Conservation (phyloP, 2,797 vertebrate genomes). For the Chelonia mydas region DNA sequence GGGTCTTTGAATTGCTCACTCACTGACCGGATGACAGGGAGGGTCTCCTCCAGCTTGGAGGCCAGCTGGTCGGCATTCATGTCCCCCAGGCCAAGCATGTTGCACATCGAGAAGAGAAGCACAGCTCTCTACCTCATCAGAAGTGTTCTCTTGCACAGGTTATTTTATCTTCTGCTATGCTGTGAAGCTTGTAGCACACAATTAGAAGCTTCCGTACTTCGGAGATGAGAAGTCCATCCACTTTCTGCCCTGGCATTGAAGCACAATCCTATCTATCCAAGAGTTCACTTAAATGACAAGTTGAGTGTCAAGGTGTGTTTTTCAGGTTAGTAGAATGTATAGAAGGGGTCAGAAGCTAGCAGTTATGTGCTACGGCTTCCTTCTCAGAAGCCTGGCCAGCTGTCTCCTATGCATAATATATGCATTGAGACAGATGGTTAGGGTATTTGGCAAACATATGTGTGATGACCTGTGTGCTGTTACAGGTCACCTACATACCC, state of each 20-base stretch:
- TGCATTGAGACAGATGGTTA: slow-evolving; percentile 67
- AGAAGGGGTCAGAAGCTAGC: slow-evolving; percentile 38
- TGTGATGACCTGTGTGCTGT: slow-evolving; percentile 44
- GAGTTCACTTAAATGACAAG: slow-evolving; percentile 39
- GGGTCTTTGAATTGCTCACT: slow-evolving; percentile 98
- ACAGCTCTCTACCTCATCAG: not conserved
- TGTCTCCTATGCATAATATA: slow-evolving; percentile 55
- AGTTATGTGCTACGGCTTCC: not conserved
- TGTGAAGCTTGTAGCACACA: accelerated
- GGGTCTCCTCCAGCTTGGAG: slow-evolving; percentile 94
- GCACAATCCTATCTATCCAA: slow-evolving; percentile 10
- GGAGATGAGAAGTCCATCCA: not conserved
- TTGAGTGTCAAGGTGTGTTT: slow-evolving; percentile 53
- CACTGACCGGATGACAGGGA: slow-evolving; percentile 95
- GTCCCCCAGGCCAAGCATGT: slow-evolving; percentile 95
- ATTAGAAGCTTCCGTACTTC: not conserved
- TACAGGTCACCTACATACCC: slow-evolving; percentile 70
- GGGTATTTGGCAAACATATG: slow-evolving; percentile 63
- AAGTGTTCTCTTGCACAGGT: not conserved
- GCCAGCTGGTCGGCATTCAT: slow-evolving; percentile 97
- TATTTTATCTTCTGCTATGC: not conserved
- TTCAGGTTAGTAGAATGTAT: slow-evolving; percentile 45
- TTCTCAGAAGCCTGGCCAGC: slow-evolving; percentile 43
- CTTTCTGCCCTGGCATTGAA: not conserved
- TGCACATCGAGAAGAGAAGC: slow-evolving; percentile 86